Percentiles rank a stretch among this genome's conserved stretches.
Conservation (phyloP, 2,797 vertebrate species). For the Rhodeus uyekii region DNA sequence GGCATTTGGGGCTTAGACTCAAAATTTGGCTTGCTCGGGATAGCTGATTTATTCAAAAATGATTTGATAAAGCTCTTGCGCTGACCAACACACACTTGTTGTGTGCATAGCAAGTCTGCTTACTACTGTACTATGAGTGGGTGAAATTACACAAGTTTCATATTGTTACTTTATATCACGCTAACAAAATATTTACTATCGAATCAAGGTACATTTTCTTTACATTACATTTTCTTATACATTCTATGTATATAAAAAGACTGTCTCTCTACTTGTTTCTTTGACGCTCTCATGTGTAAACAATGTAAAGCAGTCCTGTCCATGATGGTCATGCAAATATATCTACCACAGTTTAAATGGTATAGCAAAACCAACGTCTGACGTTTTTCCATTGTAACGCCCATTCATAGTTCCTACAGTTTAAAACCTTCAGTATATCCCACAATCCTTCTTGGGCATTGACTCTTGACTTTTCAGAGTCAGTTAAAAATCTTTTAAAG, state of each 20-base stretch:
- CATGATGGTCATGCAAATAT: slow-evolving; percentile 13
- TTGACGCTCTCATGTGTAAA: slow-evolving; percentile 4
- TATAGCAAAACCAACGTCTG: not conserved
- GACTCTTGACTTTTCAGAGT: not conserved
- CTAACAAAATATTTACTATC: no score
- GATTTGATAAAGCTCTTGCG: slow-evolving; percentile 7
- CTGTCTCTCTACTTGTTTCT: no score
- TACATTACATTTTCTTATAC: no score
- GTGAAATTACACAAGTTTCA: not conserved
- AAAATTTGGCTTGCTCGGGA: slow-evolving; percentile 66
- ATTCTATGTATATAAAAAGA: no score
- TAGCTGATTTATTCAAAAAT: slow-evolving; percentile 18
- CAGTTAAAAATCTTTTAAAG: not conserved
- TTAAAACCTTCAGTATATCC: not conserved
- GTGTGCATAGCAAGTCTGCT: not conserved
- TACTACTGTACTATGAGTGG: not conserved
- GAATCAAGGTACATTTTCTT: no score
- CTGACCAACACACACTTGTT: not conserved
- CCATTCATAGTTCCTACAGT: not conserved
- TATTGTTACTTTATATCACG: not conserved
- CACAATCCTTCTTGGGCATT: not conserved
- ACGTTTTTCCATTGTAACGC: not conserved
- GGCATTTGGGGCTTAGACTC: slow-evolving; percentile 66
- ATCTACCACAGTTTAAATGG: not conserved
- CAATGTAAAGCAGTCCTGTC: slow-evolving; percentile 17